Evolutionary conservation across 2,113 vertebrate species (phyloP).

Genomic region (Asarcornis scutulata): DNA sequence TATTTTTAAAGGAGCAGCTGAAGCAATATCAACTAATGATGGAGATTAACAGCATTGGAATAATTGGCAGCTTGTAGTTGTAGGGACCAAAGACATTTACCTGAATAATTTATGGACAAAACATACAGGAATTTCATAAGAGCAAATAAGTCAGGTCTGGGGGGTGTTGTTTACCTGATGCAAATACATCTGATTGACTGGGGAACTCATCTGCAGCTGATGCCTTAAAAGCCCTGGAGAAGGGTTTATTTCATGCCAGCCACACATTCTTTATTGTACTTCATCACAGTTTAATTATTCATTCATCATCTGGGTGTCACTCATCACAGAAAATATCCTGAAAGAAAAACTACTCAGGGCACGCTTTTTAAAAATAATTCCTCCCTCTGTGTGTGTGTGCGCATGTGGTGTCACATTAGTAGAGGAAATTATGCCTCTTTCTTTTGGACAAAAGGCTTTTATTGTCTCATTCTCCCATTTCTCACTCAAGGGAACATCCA

Average conservation of each 20-base stretch:
- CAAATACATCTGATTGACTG: conserved; percentile 52
- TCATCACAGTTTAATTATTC: conserved; percentile 47
- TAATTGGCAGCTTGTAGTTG: conserved; percentile 43
- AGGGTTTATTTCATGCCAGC: conserved; percentile 35
- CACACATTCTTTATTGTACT: background rate
- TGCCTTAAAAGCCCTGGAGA: conserved; percentile 62
- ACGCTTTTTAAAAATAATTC: background rate
- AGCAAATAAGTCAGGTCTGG: conserved; percentile 52
- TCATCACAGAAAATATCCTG: background rate
- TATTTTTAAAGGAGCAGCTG: conserved; percentile 14
- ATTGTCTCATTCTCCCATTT: background rate
- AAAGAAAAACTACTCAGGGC: background rate
- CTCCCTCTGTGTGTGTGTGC: background rate
- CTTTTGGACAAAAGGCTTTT: background rate
- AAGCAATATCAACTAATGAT: conserved; percentile 53
- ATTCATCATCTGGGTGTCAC: conserved; percentile 12
- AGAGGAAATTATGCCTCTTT: background rate
- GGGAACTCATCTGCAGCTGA: conserved; percentile 59
- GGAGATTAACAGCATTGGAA: conserved; percentile 39
- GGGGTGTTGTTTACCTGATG: conserved; percentile 52
- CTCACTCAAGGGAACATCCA: background rate
- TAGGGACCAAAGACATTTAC: conserved; percentile 58
- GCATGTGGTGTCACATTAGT: background rate
- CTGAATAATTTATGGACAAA: conserved; percentile 73
- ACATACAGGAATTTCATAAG: conserved; percentile 63